Conservation (phyloP, 2,888 invertebrate species). For the Cantharis nigra region DNA sequence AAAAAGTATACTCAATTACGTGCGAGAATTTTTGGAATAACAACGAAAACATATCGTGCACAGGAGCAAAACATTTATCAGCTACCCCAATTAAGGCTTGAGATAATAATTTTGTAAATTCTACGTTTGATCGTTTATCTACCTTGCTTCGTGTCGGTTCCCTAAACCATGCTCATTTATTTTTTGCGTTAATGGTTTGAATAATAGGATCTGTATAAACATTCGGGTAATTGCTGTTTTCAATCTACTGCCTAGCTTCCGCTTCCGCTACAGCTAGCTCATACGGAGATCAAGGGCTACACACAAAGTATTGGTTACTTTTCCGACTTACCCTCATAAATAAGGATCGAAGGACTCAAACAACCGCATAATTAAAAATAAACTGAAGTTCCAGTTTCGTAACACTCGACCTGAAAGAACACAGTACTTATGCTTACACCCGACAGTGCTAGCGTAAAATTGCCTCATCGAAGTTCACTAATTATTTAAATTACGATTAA, state of each 20-base stretch:
- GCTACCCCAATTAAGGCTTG: neutral
- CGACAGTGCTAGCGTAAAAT: neutral
- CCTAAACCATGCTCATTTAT: neutral
- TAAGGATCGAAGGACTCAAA: no score
- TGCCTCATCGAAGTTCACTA: neutral
- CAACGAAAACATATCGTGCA: neutral
- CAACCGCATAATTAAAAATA: no score
- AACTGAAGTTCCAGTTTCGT: no score
- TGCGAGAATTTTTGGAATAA: neutral
- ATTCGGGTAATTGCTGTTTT: neutral
- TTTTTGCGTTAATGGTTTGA: neutral
- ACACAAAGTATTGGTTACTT: no score
- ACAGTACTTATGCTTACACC: neutral
- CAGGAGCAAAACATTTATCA: neutral
- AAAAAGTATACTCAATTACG: neutral
- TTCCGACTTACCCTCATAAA: no score
- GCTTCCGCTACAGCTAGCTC: no score
- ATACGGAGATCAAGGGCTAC: no score
- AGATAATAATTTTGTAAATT: neutral
- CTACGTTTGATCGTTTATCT: neutral
- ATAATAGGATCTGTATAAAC: neutral
- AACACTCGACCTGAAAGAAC: no score
- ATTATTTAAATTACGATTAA: neutral
- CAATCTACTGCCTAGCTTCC: no score
- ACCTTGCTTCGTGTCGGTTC: neutral